Evolutionary conservation across 2,888 invertebrate genomes (phyloP).

Genomic region (Epinotia brunnichana): DNA sequence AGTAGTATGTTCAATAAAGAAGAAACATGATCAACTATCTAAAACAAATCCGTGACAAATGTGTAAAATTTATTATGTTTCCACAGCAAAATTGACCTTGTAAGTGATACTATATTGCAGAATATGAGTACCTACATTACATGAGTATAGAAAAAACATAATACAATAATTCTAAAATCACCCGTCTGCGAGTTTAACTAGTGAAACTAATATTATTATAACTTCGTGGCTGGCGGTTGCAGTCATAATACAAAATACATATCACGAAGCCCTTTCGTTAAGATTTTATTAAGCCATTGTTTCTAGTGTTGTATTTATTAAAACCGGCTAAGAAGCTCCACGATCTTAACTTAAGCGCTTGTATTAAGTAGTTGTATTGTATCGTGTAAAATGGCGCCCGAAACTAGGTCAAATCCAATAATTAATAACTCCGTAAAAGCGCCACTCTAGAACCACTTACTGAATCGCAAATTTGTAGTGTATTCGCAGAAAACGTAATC

Average conservation of each 20-base stretch:
- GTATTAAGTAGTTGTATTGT: too few species aligned
- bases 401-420: background rate
- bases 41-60: background rate
- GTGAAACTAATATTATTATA: background rate
- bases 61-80: background rate
- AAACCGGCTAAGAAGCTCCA: too few species aligned
- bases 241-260: background rate
- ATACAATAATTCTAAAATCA: background rate
- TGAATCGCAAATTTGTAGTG: background rate
- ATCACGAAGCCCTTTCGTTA: background rate
- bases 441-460: background rate
- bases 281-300: background rate
- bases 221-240: background rate
- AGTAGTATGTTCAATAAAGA: conserved; percentile 7
- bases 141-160: too few species aligned
- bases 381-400: background rate
- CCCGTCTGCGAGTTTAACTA: background rate
- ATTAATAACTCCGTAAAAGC: too few species aligned
- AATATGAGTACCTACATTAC: too few species aligned
- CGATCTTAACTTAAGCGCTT: too few species aligned
- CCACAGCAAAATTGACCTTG: background rate
- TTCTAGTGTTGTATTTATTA: background rate
- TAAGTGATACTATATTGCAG: background rate
- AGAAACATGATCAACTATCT: background rate
- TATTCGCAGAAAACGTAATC: conserved; percentile 19